Evolutionary conservation across 2,113 vertebrate species (phyloP), one percentile per base, ranked within the genome.

Genomic region (Tychaedon coryphoeus): DNA sequence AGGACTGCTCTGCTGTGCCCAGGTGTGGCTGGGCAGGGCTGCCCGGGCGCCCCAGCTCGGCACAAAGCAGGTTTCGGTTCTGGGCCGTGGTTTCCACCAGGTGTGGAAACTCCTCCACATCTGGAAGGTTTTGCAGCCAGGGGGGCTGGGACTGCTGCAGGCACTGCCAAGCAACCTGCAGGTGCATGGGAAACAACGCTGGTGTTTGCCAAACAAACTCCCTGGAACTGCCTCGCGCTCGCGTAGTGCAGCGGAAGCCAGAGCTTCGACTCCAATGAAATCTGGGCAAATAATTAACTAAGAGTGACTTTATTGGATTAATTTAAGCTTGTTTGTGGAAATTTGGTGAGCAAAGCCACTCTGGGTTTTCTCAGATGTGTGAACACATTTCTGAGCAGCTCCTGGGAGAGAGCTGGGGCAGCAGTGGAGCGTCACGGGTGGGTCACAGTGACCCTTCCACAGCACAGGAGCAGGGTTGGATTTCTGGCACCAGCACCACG

Each of bases 31-130:
- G 2, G 2, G 16, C 10, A 5, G 64, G 76, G 54, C 34, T 77
- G 29, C 20, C 28, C 1, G 64, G 19, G 29, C 6, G 2, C 22
- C 62, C 57, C 25, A 57, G 48, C 51, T 70, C 2, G 0, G 23
- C 11, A 8, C 31, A 1, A 17, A 33, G n/a, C 5, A 51, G 14
- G 26, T 12, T 62, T 72, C 9, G 1, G 29, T 1, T 54, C 50
- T 64, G 43, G 67, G 61, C n/a, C 3, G 0, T 2, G 42, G 10
- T 36, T 36, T 36, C 36, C 2, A 0, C 0, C 0, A 9, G 3
- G 5, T 3, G 0, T 22, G 73, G 85, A n/a, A 80, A 28, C n/a
- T 0, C 36, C 26, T 50, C 40, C 47, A 26, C 80, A 62, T 62
- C 86, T 84, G 84, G 77, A 58, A 78, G 45, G 66, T 3, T 53